These are phyloP conservation scores for Perognathus longimembris DNA, from an alignment of 2,113 vertebrate species.

Conservation along the genomic window DNA sequence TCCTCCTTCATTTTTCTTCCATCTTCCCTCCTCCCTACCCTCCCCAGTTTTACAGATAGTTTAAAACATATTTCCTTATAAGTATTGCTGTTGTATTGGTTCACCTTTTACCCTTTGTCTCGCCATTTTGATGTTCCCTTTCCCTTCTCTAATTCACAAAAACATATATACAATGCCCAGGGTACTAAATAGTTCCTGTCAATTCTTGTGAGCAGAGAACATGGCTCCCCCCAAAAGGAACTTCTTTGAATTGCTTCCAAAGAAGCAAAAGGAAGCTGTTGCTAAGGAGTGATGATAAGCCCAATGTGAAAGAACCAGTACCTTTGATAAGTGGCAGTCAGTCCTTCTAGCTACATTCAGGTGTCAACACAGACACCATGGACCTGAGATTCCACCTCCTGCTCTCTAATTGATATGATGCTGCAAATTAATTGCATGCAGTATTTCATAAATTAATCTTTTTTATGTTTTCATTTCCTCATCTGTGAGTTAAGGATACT, in stretches of 20 bases:
- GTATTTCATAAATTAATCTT: not conserved
- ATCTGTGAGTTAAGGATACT: not conserved
- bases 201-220: not conserved
- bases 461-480: conserved; percentile 22
- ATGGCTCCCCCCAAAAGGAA: not conserved
- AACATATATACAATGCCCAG: too few species aligned
- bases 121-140: too few species aligned
- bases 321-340: not conserved
- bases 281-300: not conserved
- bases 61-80: too few species aligned
- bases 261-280: not conserved
- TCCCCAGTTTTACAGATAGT: too few species aligned
- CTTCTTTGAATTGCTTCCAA: conserved; percentile 26
- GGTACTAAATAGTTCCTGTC: too few species aligned
- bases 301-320: not conserved
- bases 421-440: not conserved
- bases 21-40: too few species aligned
- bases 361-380: not conserved
- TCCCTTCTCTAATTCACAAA: too few species aligned
- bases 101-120: too few species aligned
- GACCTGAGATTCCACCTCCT: not conserved
- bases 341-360: not conserved
- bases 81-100: too few species aligned
- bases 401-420: not conserved
- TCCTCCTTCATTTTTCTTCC: too few species aligned